Evolutionary conservation across 2,797 vertebrate genomes (phyloP).

Genomic region (Onychomys leucogaster): DNA sequence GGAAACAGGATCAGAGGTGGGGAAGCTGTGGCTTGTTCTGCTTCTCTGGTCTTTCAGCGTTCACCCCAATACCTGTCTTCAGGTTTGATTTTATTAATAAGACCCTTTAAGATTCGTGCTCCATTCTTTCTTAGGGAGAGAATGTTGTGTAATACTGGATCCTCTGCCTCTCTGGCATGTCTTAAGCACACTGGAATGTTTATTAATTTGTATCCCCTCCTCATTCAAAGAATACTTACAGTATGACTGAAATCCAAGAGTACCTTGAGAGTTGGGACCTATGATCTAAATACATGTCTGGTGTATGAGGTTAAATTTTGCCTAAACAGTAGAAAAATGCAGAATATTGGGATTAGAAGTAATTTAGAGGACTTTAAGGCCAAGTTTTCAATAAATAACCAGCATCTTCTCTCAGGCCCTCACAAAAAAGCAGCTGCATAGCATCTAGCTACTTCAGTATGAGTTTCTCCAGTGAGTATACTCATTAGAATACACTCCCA

Average conservation of each 20-base stretch:
- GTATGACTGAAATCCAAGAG: neutral
- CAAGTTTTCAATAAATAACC: neutral
- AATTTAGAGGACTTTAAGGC: neutral
- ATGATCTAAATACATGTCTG: neutral
- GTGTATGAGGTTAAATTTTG: neutral
- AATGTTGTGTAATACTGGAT: slow-evolving; percentile 58
- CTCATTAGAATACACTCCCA: neutral
- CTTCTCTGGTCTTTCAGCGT: too few relatives aligned
- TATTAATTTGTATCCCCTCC: neutral
- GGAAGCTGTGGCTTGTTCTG: too few relatives aligned
- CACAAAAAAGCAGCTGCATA: neutral
- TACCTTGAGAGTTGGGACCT: neutral
- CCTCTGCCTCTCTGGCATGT: neutral
- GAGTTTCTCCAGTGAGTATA: neutral
- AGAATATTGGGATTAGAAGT: neutral
- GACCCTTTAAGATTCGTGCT: too few relatives aligned
- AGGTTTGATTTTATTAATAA: too few relatives aligned
- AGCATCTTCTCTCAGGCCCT: neutral
- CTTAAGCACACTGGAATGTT: neutral
- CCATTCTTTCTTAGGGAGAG: slow-evolving; percentile 77
- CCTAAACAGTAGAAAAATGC: neutral
- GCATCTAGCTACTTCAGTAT: neutral
- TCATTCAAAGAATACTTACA: neutral
- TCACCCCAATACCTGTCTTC: too few relatives aligned
- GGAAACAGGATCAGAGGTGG: too few relatives aligned